phyloP scores from a whole-genome alignment of 2,113 vertebrate species.

The Eptesicus fuscus region DNA sequence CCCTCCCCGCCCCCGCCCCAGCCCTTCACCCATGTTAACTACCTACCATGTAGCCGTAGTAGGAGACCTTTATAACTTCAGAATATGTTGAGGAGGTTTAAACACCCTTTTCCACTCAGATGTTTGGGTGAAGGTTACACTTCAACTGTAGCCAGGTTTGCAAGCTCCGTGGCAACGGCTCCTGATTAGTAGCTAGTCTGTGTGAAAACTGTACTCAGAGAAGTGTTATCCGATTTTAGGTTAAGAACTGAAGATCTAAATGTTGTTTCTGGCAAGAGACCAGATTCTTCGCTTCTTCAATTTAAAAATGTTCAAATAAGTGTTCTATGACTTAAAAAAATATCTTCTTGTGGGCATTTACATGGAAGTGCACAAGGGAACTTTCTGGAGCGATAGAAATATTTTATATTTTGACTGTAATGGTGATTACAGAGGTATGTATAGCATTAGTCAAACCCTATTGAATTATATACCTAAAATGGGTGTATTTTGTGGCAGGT shows the following conservation, averaged over 20 bases:
- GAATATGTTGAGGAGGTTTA: not conserved
- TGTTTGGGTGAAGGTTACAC: not conserved
- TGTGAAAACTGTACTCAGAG: not conserved
- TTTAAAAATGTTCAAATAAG: conserved; percentile 12
- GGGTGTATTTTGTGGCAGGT: not conserved
- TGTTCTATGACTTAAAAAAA: not conserved
- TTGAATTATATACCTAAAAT: not conserved
- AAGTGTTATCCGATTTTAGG: conserved; percentile 20
- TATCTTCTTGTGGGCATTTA: not conserved
- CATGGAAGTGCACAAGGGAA: not conserved
- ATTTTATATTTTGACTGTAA: not conserved
- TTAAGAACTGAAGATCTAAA: conserved; percentile 6
- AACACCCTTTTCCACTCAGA: not conserved
- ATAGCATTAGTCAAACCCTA: not conserved
- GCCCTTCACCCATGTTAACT: not conserved
- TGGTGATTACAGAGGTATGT: not conserved
- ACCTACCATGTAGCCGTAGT: not conserved
- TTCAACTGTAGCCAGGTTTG: not conserved
- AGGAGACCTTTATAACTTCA: not conserved
- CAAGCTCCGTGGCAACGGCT: not conserved
- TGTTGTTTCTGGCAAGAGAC: conserved; percentile 31
- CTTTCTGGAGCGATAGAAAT: not conserved
- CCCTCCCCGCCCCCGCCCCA: rapidly evolving
- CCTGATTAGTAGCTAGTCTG: not conserved
- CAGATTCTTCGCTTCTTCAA: not conserved